Evolutionary conservation across 2,797 vertebrate genomes (phyloP).

Genomic region (Eidolon dupreanum): DNA sequence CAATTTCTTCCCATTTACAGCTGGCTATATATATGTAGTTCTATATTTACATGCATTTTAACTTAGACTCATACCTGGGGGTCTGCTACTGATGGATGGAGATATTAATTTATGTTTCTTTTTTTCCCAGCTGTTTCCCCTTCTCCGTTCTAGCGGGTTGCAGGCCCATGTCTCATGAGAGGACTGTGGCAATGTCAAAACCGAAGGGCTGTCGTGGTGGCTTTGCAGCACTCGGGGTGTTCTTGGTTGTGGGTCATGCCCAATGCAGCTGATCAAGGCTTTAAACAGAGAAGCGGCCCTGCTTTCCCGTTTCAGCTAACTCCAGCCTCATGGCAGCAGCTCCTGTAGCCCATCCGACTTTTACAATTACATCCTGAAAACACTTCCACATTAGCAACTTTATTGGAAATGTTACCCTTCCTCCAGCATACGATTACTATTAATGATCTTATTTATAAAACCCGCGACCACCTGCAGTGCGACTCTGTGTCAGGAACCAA

Average conservation of each 20-base stretch:
- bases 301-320: background rate
- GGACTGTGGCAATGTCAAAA: background rate
- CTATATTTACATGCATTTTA: background rate
- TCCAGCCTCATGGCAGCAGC: background rate
- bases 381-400: background rate
- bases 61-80: background rate
- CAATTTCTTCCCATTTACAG: background rate
- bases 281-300: background rate
- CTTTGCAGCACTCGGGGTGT: background rate
- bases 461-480: rapidly evolving
- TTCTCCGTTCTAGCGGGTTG: background rate
- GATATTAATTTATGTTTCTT: background rate
- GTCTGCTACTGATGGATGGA: background rate
- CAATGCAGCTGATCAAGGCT: background rate
- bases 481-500: conserved; percentile 44
- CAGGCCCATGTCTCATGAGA: background rate
- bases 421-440: background rate
- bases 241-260: background rate
- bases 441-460: background rate
- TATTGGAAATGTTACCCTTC: background rate
- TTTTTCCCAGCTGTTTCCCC: background rate
- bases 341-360: background rate
- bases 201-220: rapidly evolving
- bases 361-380: background rate
- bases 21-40: background rate